These are phyloP conservation scores for Drosophila leonis DNA, from an alignment of 2,888 invertebrate genomes.

Conservation along the genomic window DNA sequence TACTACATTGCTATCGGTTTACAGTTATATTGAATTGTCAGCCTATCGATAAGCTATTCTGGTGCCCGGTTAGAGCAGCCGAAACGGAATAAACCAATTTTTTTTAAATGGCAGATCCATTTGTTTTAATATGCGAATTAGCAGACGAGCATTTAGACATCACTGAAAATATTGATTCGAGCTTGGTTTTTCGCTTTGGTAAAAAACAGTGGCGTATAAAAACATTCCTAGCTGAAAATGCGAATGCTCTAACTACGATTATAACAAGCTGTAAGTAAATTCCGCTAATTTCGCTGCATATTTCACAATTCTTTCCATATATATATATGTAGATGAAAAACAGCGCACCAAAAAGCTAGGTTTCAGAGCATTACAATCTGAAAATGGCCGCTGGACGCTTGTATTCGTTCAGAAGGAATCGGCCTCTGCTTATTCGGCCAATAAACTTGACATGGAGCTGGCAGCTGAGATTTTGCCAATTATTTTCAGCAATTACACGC, in stretches of 20 bases:
- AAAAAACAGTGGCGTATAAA: slow-evolving; percentile 42
- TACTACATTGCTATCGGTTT: background rate
- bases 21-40: background rate
- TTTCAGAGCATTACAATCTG: slow-evolving; percentile 13
- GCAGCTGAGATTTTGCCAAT: slow-evolving; percentile 53
- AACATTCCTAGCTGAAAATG: slow-evolving; percentile 12
- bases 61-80: background rate
- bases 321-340: slow-evolving; percentile 43
- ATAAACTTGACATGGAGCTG: slow-evolving; percentile 38
- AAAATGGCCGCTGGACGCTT: slow-evolving; percentile 13
- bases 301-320: background rate
- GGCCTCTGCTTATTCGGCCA: background rate
- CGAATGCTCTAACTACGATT: slow-evolving; percentile 8
- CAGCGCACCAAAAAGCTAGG: slow-evolving; percentile 47
- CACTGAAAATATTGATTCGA: background rate
- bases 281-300: too few species aligned
- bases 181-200: slow-evolving; percentile 11
- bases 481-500: slow-evolving; percentile 56
- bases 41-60: slow-evolving; percentile 7
- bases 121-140: slow-evolving; percentile 38
- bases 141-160: slow-evolving; percentile 22
- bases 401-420: slow-evolving; percentile 22
- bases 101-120: slow-evolving; percentile 18
- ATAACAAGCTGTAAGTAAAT: slow-evolving; percentile 35
- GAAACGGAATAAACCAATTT: background rate